Conservation (phyloP, 37 sponge, comb jelly and placozoan genomes). For the Chondrosia reniformis region DNA sequence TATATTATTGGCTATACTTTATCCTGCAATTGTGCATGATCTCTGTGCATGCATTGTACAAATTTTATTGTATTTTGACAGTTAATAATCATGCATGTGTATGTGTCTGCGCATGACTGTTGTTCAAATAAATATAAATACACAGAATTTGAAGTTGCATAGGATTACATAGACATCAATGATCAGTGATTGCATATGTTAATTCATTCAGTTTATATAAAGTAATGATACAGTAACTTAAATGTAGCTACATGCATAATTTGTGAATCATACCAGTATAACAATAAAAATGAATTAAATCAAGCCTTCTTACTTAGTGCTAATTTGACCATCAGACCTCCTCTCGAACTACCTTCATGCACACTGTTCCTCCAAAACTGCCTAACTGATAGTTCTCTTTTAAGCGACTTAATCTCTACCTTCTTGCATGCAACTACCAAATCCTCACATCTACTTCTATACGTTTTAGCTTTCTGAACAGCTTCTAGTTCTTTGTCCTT, state of each 20-base stretch:
- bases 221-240: slow-evolving; percentile 1
- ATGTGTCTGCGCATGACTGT: slow-evolving; percentile 3
- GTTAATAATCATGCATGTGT: slow-evolving; percentile 2
- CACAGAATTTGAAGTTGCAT: slow-evolving; percentile 2
- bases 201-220: slow-evolving; percentile 1
- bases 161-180: slow-evolving; percentile 2
- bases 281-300: slow-evolving; percentile 1
- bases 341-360: not conserved
- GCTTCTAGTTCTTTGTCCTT: slow-evolving; percentile 2
- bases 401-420: slow-evolving; percentile 2
- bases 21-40: slow-evolving; percentile 2
- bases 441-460: slow-evolving; percentile 2
- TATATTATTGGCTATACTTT: slow-evolving; percentile 1
- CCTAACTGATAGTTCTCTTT: not conserved
- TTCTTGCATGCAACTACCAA: slow-evolving; percentile 2
- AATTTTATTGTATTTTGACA: slow-evolving; percentile 1
- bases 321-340: slow-evolving; percentile 2
- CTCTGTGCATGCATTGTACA: slow-evolving; percentile 3
- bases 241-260: slow-evolving; percentile 2
- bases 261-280: slow-evolving; percentile 2
- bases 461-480: not conserved
- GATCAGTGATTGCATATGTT: slow-evolving; percentile 2
- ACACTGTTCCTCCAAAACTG: not conserved
- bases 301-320: slow-evolving; percentile 3
- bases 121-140: slow-evolving; percentile 1